These are phyloP conservation scores for Micrasema minimum DNA, from an alignment of 1,140 invertebrate species.

Conservation along the genomic window DNA sequence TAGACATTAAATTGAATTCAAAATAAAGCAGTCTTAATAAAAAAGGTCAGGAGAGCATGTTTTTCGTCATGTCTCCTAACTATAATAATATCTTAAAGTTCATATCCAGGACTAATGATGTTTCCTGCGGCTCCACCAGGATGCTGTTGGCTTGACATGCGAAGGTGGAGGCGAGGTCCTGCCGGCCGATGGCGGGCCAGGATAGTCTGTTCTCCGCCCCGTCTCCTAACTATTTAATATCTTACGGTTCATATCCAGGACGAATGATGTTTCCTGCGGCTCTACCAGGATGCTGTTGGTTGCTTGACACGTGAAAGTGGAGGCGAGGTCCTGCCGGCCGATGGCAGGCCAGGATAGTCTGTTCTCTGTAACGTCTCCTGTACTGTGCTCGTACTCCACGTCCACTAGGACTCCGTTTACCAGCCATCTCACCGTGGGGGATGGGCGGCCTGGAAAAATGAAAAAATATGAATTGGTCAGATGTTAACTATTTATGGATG, in stretches of 20 bases:
- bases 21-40: too few relatives aligned
- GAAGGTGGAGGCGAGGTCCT: conserved; percentile 84
- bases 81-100: conserved; percentile 82
- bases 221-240: conserved; percentile 55
- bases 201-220: conserved; percentile 51
- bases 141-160: conserved; percentile 88
- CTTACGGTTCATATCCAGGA: conserved; percentile 86
- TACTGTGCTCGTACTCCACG: conserved; percentile 83
- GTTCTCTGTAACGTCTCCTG: conserved; percentile 87
- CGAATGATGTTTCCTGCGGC: conserved; percentile 78
- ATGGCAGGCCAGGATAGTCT: conserved; percentile 79
- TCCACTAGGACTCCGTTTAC: conserved; percentile 82
- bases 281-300: conserved; percentile 83
- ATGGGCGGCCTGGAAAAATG: conserved; percentile 69
- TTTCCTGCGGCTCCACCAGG: conserved; percentile 79
- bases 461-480: background rate
- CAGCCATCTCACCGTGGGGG: conserved; percentile 75
- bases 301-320: conserved; percentile 86
- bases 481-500: too few relatives aligned
- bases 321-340: conserved; percentile 80
- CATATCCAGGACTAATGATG: conserved; percentile 81
- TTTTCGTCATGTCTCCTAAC: too few relatives aligned
- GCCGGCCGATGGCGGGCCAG: conserved; percentile 77
- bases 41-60: too few relatives aligned
- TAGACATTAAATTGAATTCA: too few relatives aligned